Percentiles rank a stretch among this genome's conserved stretches.
phyloP scores from a whole-genome alignment of 1,140 invertebrate species.

The Drosophila pandora region DNA sequence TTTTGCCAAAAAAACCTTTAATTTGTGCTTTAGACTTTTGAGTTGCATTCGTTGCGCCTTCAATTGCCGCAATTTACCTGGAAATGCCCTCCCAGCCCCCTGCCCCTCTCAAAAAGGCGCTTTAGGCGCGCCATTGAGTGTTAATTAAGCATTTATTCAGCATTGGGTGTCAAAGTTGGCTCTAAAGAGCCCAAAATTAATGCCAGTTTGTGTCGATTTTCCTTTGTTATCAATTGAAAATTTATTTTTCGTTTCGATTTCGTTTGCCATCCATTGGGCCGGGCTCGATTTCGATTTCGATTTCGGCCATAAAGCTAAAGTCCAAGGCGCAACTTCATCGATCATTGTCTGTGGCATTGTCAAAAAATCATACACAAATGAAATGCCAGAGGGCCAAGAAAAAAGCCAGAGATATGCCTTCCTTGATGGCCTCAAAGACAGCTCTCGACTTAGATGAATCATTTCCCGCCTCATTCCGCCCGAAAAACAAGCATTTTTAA shows the following conservation, averaged over 20 bases:
- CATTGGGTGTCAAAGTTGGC: conserved; percentile 73
- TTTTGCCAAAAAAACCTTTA: conserved; percentile 58
- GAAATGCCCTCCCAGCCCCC: conserved; percentile 17
- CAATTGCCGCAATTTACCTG: conserved; percentile 62
- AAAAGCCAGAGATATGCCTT: conserved; percentile 31
- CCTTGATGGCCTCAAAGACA: conserved; percentile 41
- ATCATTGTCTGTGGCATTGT: conserved; percentile 64
- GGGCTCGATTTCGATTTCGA: conserved; percentile 22
- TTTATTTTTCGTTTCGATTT: conserved; percentile 36
- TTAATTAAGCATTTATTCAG: conserved; percentile 82
- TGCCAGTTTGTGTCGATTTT: conserved; percentile 63
- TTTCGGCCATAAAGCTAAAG: conserved; percentile 58
- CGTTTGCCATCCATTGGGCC: background rate
- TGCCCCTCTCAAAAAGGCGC: conserved; percentile 20
- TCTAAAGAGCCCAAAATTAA: conserved; percentile 76
- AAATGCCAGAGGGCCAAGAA: conserved; percentile 45
- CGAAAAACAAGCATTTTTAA: conserved; percentile 49
- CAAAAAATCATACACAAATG: conserved; percentile 33
- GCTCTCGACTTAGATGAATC: conserved; percentile 53
- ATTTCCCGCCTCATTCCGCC: conserved; percentile 34
- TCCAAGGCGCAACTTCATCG: conserved; percentile 72
- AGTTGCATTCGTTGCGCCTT: conserved; percentile 80
- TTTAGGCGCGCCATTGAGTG: conserved; percentile 75
- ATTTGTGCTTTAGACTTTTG: conserved; percentile 55
- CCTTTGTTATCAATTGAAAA: conserved; percentile 76